phyloP scores from a whole-genome alignment of 1,140 invertebrate species.

The Amyelois transitella region DNA sequence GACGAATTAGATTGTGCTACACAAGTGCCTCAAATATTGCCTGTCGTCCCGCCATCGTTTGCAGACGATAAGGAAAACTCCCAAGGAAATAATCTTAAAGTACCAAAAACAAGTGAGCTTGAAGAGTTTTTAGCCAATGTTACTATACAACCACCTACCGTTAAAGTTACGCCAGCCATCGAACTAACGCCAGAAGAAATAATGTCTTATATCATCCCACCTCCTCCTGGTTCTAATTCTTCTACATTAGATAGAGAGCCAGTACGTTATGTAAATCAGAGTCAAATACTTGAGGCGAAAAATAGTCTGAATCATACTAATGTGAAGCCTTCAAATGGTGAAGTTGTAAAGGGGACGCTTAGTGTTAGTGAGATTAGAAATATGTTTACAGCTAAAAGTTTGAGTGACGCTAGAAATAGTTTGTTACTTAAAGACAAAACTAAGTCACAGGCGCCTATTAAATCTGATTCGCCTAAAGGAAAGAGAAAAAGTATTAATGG shows the following conservation, averaged over 20 bases:
- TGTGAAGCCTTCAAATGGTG: slow-evolving; percentile 52
- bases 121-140: slow-evolving; percentile 89
- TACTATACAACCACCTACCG: slow-evolving; percentile 85
- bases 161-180: slow-evolving; percentile 80
- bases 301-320: slow-evolving; percentile 28
- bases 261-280: slow-evolving; percentile 58
- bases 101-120: slow-evolving; percentile 62
- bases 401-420: slow-evolving; percentile 72
- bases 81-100: slow-evolving; percentile 20
- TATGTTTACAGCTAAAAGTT: slow-evolving; percentile 68
- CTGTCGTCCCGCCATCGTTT: slow-evolving; percentile 82
- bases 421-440: slow-evolving; percentile 68
- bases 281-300: slow-evolving; percentile 43
- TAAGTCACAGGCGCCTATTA: slow-evolving; percentile 41
- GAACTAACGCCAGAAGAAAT: slow-evolving; percentile 86
- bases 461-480: slow-evolving; percentile 64
- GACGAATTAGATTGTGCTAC: slow-evolving; percentile 82
- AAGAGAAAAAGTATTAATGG: slow-evolving; percentile 62
- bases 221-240: slow-evolving; percentile 78
- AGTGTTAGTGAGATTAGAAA: slow-evolving; percentile 73
- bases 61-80: slow-evolving; percentile 75
- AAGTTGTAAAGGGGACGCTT: slow-evolving; percentile 66
- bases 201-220: slow-evolving; percentile 87
- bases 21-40: slow-evolving; percentile 77
- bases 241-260: slow-evolving; percentile 60